These are phyloP conservation scores for Onychorhynchus coronatus DNA, from an alignment of 2,113 vertebrate genomes.

Conservation along the genomic window DNA sequence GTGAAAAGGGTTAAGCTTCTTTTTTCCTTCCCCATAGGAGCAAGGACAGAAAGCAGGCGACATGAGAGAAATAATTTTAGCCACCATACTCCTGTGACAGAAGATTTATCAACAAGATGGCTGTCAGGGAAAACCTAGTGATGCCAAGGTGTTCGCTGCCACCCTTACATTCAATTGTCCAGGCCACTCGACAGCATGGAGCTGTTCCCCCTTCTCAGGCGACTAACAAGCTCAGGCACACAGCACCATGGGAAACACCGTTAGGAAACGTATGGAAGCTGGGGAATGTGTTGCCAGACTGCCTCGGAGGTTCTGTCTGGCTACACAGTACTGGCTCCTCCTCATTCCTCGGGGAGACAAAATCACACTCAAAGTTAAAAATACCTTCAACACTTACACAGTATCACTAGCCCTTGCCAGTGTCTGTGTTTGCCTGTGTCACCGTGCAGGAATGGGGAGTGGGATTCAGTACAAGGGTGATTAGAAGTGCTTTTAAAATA, in stretches of 20 bases:
- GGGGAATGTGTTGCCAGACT: not conserved
- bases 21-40: not conserved
- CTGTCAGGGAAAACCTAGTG: not conserved
- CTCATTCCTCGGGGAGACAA: not conserved
- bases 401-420: not conserved
- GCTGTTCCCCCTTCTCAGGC: not conserved
- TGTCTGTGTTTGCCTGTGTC: not conserved
- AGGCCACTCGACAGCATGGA: not conserved
- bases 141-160: not conserved
- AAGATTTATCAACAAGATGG: not conserved
- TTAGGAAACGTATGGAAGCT: not conserved
- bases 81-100: not conserved
- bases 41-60: not conserved
- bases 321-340: not conserved
- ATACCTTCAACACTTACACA: not conserved
- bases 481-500: not conserved
- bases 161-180: fast-evolving
- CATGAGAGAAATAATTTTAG: not conserved
- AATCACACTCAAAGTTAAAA: conserved; percentile 1
- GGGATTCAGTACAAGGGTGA: not conserved
- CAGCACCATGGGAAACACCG: not conserved
- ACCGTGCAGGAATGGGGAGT: not conserved
- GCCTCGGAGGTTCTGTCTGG: not conserved
- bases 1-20: not conserved
- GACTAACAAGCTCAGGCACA: not conserved